Evolutionary conservation across 2,888 invertebrate species (phyloP), one percentile per base, ranked within the genome.

Genomic region (Portevinia maculata): DNA sequence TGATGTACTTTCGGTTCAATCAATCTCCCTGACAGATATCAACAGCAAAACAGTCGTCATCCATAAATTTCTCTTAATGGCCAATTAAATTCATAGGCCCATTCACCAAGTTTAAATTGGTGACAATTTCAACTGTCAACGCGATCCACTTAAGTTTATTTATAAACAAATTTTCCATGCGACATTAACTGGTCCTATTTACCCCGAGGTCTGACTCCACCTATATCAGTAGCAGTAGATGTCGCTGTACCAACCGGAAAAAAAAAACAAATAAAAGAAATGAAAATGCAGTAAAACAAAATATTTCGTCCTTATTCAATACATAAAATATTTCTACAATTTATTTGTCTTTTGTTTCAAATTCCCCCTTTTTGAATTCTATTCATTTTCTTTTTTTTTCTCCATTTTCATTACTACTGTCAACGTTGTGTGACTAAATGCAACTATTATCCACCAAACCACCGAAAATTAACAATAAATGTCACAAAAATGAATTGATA

Each of bases 111-210:
- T 83, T 83, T 83, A 83, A 83, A 83, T 78, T 83, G 67, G 78
- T 83, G 83, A 78, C 78, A 83, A 83, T 83, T 83, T 62, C 71
- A 67, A 78, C 83, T 83, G 83, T 83, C 83, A 78, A 78, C 83
- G 78, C 76, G 67, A 83, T 83, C 83, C 83, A 83, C 78, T 83
- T 83, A 83, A 83, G 83, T 73, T 78, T 78, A 83, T 83, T 83
- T 83, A 83, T 83, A 83, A 83, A 83, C 78, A 78, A 71, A 78
- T 78, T 64, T 78, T 57, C 65, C 71, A 67, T 70, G 74, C 64
- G n/a, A 53, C 57, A 15, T 53, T 44, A 50, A 48, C 41, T 39
- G 53, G n/a, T 55, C 44, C 55, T 64, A 57, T 64, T 59, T 28
- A n/a, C 28, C 57, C 53, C 41, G 37, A 30, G 32, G 28, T 37